Evolutionary conservation across 2,113 vertebrate species (phyloP).

Genomic region (Nannospalax galili): DNA sequence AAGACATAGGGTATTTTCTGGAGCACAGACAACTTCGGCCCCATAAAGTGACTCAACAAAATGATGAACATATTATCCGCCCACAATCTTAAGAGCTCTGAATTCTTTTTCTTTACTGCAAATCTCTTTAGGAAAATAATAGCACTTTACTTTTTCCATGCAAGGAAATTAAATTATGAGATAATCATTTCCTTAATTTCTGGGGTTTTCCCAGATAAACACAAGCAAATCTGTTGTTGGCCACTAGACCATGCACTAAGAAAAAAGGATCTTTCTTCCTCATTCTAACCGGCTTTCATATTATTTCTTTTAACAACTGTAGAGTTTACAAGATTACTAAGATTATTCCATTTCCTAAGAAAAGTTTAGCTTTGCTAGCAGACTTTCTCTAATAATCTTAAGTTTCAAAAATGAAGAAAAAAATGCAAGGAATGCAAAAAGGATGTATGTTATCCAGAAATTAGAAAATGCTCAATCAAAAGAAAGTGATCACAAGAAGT

Average conservation of each 20-base stretch:
- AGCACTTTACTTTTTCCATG: background rate
- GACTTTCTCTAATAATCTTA: background rate
- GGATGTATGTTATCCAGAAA: background rate
- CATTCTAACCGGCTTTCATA: background rate
- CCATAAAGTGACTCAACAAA: no score
- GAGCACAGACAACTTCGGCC: background rate
- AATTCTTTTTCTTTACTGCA: background rate
- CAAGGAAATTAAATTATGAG: no score
- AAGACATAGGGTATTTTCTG: background rate
- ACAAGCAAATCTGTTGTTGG: background rate
- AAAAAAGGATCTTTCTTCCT: background rate
- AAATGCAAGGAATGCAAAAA: background rate
- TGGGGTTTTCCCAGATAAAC: no score
- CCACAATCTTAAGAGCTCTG: background rate
- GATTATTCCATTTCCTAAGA: background rate
- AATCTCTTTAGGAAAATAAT: background rate
- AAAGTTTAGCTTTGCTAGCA: background rate
- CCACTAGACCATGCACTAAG: background rate
- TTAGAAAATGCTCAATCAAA: background rate
- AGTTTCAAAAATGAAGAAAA: background rate
- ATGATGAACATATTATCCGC: background rate
- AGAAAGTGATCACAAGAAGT: background rate
- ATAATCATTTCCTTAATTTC: background rate
- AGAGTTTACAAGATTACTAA: background rate
- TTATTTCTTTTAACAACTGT: background rate